Base-by-base conservation (phyloP, 30 jellyfish, hydroid and myxozoan genomes). In the Aurelia sp. region DNA sequence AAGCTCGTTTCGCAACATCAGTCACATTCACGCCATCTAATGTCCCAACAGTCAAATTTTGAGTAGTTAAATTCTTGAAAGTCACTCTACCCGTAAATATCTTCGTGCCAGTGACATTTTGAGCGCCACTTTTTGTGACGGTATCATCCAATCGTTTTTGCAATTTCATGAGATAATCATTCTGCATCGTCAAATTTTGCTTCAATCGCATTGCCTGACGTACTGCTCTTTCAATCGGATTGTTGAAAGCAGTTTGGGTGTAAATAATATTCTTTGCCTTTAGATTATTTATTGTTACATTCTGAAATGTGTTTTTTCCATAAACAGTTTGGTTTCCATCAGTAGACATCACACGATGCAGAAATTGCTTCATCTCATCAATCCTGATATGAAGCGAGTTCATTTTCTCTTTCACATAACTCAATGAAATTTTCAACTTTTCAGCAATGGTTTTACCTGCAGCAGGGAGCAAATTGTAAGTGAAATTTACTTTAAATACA, bases 21-120 rank as follows among this genome's bases (percentile, higher is more conserved):
- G 98, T 75, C 17, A 94, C 33, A 68, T 94, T 94, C 21, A 83
- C 79, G 19, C 96, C 91, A 70, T 94, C 92, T 35, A 94, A 40
- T 60, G 60, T 76, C 40, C 98, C 98, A 8, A 27, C 85, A 16
- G 63, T 75, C 90, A 75, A 10, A 11, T 55, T 62, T 5, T 58
- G 18, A 10, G 77, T 81, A 13, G 80, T 62, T 33, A 75, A 73
- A 74, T 67, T 57, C 16, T 55, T 19, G 48, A 86, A 86, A 17
- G 69, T 65, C 72, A 77, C 85, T 9, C 53, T 73, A 8, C 75
- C 81, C 16, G 62, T 58, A 58, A 86, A 86, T 11, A 47, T 86
- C 91, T 86, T 92, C 1, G 57, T 58, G 22, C 98, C 98, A 16
- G 82, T 76, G 80, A 92, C 55, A 16, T 63, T 60, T n/a, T 58